A percentile compares a stretch with the other conserved stretches of the same genome.
Evolutionary conservation across 2,888 invertebrate species (phyloP).

Genomic region (Yponomeuta plumbellus): DNA sequence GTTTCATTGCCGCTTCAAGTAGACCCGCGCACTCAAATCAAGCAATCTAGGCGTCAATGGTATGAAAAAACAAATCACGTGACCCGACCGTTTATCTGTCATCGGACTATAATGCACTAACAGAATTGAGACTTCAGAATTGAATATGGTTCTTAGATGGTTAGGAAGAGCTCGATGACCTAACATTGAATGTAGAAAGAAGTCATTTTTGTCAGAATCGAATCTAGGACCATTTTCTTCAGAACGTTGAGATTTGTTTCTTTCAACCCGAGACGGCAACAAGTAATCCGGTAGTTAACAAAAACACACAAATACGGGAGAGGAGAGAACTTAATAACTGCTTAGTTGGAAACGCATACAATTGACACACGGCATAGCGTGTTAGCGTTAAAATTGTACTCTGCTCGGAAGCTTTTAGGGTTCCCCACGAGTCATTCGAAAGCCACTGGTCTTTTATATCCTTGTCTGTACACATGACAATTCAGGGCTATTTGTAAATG

Average conservation of each 20-base stretch:
- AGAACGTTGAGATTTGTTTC: background rate
- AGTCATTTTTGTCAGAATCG: no score
- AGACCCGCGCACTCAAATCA: no score
- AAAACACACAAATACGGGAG: slow-evolving; percentile 2
- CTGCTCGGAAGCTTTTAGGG: slow-evolving; percentile 39
- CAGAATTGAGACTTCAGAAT: no score
- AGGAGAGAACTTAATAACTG: slow-evolving; percentile 12
- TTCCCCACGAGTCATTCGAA: slow-evolving; percentile 22
- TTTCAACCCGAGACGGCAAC: background rate
- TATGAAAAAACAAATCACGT: no score
- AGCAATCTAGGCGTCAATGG: no score
- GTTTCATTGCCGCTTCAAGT: no score
- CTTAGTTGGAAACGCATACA: slow-evolving; percentile 7
- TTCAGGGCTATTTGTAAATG: background rate
- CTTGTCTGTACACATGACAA: background rate
- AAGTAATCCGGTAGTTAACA: background rate
- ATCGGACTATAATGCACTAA: no score
- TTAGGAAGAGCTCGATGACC: no score
- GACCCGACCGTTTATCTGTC: no score
- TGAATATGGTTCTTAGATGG: no score
- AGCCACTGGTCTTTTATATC: background rate
- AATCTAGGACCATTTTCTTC: no score
- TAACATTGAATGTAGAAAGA: no score
- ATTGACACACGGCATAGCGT: slow-evolving; percentile 21
- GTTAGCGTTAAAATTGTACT: slow-evolving; percentile 47